Conservation (phyloP, 2,888 invertebrate genomes). For the Pyrrhia umbra region DNA sequence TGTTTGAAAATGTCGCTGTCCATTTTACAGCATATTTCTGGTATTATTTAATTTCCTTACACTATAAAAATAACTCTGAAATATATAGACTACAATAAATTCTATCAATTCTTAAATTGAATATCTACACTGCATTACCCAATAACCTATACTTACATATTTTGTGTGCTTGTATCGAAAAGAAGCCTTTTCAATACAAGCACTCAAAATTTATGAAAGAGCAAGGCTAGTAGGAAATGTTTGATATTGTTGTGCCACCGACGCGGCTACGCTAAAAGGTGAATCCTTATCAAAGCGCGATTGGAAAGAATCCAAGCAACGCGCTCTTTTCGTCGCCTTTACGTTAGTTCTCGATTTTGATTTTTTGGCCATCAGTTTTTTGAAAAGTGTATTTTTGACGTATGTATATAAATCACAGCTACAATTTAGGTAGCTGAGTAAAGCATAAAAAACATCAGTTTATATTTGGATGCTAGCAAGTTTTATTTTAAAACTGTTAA, state of each 20-base stretch:
- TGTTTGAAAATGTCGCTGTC: too few relatives aligned
- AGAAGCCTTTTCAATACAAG: too few relatives aligned
- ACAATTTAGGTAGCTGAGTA: too few relatives aligned
- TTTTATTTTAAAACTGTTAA: too few relatives aligned
- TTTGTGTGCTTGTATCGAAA: constrained; percentile 41
- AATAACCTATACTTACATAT: constrained; percentile 19
- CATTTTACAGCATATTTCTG: too few relatives aligned
- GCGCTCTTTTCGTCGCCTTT: constrained; percentile 68
- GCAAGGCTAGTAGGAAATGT: constrained; percentile 63
- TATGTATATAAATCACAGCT: too few relatives aligned
- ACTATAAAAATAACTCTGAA: neutral
- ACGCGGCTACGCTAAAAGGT: constrained; percentile 72
- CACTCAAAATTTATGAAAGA: too few relatives aligned
- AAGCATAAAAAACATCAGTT: too few relatives aligned
- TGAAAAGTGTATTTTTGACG: neutral
- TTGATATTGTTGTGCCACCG: constrained; percentile 74
- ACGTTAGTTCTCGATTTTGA: constrained; percentile 50
- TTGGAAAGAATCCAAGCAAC: constrained; percentile 84
- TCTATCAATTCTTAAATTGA: constrained; percentile 13
- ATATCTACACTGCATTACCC: constrained; percentile 8
- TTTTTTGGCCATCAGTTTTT: constrained; percentile 29
- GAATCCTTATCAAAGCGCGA: constrained; percentile 81
- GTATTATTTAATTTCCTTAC: too few relatives aligned
- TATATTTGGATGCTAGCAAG: too few relatives aligned
- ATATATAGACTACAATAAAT: neutral